Conservation (phyloP, 2,113 vertebrate genomes). For the Mormyrus iriodes region DNA sequence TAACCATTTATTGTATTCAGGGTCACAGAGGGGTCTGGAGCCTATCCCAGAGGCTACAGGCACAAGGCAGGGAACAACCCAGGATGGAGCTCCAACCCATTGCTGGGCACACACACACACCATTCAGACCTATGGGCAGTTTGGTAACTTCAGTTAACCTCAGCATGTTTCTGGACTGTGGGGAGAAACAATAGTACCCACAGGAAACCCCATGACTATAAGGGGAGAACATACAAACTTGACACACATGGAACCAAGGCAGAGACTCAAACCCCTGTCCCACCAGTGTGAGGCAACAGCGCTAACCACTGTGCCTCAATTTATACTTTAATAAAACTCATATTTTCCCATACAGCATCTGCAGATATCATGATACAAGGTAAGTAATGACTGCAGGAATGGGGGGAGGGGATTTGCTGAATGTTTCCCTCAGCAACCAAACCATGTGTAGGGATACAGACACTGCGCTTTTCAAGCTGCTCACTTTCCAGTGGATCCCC, state of each 20-base stretch:
- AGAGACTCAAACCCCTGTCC: too few species aligned
- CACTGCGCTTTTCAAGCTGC: neutral
- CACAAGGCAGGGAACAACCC: neutral
- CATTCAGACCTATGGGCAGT: neutral
- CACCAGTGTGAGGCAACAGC: neutral
- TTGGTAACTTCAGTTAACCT: neutral
- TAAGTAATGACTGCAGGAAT: neutral
- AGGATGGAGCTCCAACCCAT: neutral
- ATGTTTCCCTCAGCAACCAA: neutral
- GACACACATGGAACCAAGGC: too few species aligned
- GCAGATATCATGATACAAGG: neutral
- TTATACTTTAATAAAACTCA: neutral
- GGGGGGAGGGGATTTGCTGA: neutral
- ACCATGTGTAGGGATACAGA: neutral
- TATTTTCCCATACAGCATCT: neutral
- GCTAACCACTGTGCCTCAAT: neutral
- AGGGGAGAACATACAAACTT: neutral
- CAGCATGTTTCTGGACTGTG: neutral
- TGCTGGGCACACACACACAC: neutral
- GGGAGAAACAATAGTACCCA: neutral
- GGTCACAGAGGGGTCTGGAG: neutral
- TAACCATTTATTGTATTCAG: too few species aligned
- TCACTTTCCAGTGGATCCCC: neutral
- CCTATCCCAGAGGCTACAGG: neutral
- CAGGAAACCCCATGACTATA: neutral